phyloP scores from a whole-genome alignment of 2,797 vertebrate genomes.

The Urosaurus nigricauda region DNA sequence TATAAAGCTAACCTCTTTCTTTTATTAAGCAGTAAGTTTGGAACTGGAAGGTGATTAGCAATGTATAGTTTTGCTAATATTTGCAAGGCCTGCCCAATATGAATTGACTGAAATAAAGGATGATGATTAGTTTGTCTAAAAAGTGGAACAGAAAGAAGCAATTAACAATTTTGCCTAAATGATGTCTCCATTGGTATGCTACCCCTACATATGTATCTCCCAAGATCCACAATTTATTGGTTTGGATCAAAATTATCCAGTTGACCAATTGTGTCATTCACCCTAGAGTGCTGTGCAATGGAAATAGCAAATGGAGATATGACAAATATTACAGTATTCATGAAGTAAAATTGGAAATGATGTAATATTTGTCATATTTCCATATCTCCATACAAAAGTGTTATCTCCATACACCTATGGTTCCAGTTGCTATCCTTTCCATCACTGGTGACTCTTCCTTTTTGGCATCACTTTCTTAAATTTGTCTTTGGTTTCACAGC shows the following conservation, averaged over 20 bases:
- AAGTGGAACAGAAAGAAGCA: not conserved
- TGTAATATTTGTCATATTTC: too few relatives aligned
- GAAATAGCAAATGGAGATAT: not conserved
- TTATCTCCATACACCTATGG: not conserved
- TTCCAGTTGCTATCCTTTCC: not conserved
- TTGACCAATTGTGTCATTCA: not conserved
- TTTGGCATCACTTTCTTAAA: not conserved
- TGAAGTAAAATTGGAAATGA: too few relatives aligned
- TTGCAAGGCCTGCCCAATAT: not conserved
- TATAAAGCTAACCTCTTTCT: conserved; percentile 51
- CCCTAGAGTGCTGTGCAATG: not conserved
- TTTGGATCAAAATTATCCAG: not conserved
- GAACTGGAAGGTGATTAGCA: conserved; percentile 52
- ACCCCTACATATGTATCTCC: not conserved
- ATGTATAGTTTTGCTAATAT: conserved; percentile 51
- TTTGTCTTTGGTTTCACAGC: not conserved
- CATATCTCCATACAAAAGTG: too few relatives aligned
- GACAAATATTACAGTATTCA: not conserved
- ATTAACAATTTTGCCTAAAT: not conserved
- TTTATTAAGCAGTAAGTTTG: conserved; percentile 52
- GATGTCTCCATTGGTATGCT: not conserved
- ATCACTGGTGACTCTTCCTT: too few relatives aligned
- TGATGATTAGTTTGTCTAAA: not conserved
- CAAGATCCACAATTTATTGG: not conserved
- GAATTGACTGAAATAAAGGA: not conserved